phyloP scores from a whole-genome alignment of 2,797 vertebrate species.

The Silurus aristotelis region DNA sequence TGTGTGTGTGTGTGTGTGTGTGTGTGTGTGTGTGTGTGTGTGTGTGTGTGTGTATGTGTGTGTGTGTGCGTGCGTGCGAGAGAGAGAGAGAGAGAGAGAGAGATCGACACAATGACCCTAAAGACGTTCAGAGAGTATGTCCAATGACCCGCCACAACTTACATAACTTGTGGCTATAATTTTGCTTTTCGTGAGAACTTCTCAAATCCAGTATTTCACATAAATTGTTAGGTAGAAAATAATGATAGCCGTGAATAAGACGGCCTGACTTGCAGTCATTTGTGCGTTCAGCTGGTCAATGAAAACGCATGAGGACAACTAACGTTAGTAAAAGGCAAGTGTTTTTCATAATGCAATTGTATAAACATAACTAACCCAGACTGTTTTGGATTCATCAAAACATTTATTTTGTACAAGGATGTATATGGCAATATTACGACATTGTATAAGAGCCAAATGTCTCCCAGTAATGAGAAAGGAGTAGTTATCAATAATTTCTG shows the following conservation, averaged over 20 bases:
- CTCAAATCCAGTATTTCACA: not conserved
- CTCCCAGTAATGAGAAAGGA: not conserved
- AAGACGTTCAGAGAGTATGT: conserved; percentile 10
- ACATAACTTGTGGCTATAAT: conserved; percentile 31
- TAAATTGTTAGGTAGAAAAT: not conserved
- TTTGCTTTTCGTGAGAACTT: conserved; percentile 16
- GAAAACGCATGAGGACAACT: not conserved
- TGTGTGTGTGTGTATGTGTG: too few species aligned
- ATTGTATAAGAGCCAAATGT: conserved; percentile 9
- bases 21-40: not conserved
- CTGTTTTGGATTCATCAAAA: not conserved
- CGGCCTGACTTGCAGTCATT: conserved; percentile 5
- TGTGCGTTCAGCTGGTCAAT: not conserved
- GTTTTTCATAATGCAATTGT: not conserved
- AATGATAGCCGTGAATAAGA: not conserved
- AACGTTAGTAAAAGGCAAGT: not conserved
- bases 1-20: conserved; percentile 27
- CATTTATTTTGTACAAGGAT: not conserved
- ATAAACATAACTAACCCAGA: conserved; percentile 1
- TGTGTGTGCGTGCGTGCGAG: too few species aligned
- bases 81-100: not conserved
- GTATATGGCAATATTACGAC: not conserved
- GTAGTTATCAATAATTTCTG: not conserved
- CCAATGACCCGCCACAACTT: conserved; percentile 5
- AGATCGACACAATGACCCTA: conserved; percentile 14